phyloP scores from a whole-genome alignment of 92 coral and sea anemone genomes.

The Virgularia gustaviana region DNA sequence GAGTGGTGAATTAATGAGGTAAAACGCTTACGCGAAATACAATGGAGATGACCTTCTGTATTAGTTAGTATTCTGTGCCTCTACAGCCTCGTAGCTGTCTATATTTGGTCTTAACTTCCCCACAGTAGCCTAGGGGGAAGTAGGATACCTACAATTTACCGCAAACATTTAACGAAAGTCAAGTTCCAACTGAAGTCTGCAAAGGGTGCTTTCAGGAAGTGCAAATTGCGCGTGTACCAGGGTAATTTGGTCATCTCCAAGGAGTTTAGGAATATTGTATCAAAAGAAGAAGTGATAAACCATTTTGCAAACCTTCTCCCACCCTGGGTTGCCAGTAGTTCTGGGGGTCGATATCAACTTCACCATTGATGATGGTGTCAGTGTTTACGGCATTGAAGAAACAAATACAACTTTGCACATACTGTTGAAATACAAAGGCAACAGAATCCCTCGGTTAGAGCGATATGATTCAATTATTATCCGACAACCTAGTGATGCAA shows the following conservation, averaged over 20 bases:
- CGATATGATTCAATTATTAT: neutral
- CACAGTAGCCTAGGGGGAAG: no score
- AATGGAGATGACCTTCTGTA: no score
- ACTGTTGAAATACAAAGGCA: neutral
- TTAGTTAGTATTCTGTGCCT: no score
- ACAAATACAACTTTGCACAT: neutral
- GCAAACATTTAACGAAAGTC: no score
- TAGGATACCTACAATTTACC: no score
- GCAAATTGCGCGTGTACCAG: neutral
- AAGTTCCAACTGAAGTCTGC: no score
- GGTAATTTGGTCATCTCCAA: neutral
- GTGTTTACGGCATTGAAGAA: neutral
- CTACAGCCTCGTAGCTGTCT: no score
- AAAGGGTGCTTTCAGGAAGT: neutral
- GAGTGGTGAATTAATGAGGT: no score
- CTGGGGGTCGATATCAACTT: neutral
- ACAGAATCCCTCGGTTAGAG: neutral
- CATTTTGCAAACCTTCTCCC: neutral
- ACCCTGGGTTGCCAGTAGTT: neutral
- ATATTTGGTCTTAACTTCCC: no score
- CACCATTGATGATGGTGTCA: neutral
- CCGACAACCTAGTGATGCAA: conserved; percentile 4
- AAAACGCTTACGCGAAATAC: no score
- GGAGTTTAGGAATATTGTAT: neutral
- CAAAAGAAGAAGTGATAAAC: neutral